Conservation (phyloP, 2,797 vertebrate species). For the Arrhamphus sclerolepis region DNA sequence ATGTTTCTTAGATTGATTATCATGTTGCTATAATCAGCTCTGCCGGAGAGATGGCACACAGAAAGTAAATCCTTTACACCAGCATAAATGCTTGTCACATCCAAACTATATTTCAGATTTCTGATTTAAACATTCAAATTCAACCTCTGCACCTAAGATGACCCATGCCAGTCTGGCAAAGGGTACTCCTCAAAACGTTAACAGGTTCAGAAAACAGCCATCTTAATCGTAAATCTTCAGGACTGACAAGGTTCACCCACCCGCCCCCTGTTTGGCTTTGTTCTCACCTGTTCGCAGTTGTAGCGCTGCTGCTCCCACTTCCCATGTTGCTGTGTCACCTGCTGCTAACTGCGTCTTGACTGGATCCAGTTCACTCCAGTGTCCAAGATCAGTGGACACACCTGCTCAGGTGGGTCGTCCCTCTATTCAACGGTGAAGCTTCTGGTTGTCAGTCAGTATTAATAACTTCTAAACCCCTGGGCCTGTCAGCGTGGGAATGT, state of each 20-base stretch:
- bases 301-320: slow-evolving; percentile 73
- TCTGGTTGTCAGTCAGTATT: slow-evolving; percentile 68
- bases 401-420: slow-evolving; percentile 65
- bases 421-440: slow-evolving; percentile 23
- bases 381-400: slow-evolving; percentile 40
- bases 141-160: background rate
- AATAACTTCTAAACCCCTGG: slow-evolving; percentile 43
- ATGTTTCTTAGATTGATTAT: slow-evolving; percentile 13
- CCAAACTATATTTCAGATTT: background rate
- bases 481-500: slow-evolving; percentile 49
- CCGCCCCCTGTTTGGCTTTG: slow-evolving; percentile 8
- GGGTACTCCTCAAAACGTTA: background rate
- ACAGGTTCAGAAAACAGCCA: background rate
- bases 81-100: background rate
- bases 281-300: slow-evolving; percentile 67
- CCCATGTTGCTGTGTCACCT: slow-evolving; percentile 69
- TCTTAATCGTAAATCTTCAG: background rate
- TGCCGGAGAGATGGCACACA: slow-evolving; percentile 4
- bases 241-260: background rate
- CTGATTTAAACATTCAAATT: background rate
- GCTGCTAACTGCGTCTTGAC: slow-evolving; percentile 35
- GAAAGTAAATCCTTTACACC: slow-evolving; percentile 18
- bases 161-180: background rate
- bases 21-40: slow-evolving; percentile 38
- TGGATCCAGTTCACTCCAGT: slow-evolving; percentile 34